Evolutionary conservation across 2,113 vertebrate genomes (phyloP), one percentile per base, ranked within the genome.

Genomic region (Cisticola juncidis): DNA sequence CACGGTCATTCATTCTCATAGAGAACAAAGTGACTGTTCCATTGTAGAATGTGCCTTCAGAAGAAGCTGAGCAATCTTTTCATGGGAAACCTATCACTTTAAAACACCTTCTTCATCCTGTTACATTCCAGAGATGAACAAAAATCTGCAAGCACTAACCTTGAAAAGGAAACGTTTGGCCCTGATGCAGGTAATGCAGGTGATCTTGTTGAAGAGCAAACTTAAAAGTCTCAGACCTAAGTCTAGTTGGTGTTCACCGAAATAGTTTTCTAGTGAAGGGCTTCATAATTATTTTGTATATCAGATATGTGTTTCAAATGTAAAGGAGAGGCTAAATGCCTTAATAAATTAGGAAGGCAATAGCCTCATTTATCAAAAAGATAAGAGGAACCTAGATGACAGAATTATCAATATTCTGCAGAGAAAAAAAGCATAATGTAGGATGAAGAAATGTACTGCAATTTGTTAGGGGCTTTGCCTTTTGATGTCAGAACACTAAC

Each of bases 351-450:
- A 70, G 62, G 87, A 88, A 94, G 66, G 48, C 64, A 81, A 54
- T 83, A 80, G 62, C 13, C 33, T 94, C 64, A 81, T 93, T 88
- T 94, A 66, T 94, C 71, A 95, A 76, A 94, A 83, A 77, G 87
- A 91, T 91, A 88, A 85, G 56, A 90, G n/a, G 40, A 95, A 51
- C 38, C 5, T 47, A 54, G 62, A 72, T 91, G 93, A 90, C 81
- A 93, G 89, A 93, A 66, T 90, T 92, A 80, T 82, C 58, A 82
- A 38, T 94, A 93, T 92, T 94, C 73, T 90, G 29, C 38, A 66
- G 38, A 12, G 58, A 33, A 69, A 50, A 44, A 86, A 45, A 44
- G 21, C 60, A 23, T 77, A 22, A n/a, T 35, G 19, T 70, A 91
- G 57, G 36, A 77, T 80, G 79, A 82, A 57, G 44, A 58, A 66